These are phyloP conservation scores for Drosophila eugracilis DNA, from an alignment of 1,140 invertebrate genomes.

Conservation along the genomic window DNA sequence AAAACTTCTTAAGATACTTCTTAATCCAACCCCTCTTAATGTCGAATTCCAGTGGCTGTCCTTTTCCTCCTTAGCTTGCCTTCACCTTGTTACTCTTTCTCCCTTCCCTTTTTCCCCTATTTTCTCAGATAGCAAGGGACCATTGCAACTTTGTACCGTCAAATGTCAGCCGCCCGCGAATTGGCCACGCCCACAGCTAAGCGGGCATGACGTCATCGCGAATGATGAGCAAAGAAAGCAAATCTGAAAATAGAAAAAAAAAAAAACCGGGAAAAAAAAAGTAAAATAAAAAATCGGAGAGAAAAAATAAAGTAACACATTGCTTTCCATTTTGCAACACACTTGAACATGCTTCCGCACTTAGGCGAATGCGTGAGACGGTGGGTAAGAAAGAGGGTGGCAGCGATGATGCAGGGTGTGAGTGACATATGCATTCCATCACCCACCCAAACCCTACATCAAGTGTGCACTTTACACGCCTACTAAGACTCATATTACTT, in stretches of 20 bases:
- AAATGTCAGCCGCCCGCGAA: conserved; percentile 57
- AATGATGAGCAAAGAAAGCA: conserved; percentile 19
- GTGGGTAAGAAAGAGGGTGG: conserved; percentile 3
- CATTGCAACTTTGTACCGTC: conserved; percentile 57
- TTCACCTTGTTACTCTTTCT: conserved; percentile 11
- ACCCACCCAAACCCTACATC: conserved; percentile 20
- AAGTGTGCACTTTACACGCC: conserved; percentile 77
- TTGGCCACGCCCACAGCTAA: conserved; percentile 39
- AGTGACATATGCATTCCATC: conserved; percentile 56
- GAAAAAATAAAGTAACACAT: conserved; percentile 59
- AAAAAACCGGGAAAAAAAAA: no score
- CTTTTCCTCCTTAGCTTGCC: conserved; percentile 17
- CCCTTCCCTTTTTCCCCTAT: background rate
- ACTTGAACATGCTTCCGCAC: conserved; percentile 82
- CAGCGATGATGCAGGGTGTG: conserved; percentile 21
- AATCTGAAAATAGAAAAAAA: no score
- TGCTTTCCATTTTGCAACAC: conserved; percentile 79
- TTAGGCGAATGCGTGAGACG: conserved; percentile 67
- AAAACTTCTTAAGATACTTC: no score
- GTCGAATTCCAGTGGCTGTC: conserved; percentile 40
- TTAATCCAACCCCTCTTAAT: conserved; percentile 7
- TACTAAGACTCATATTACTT: conserved; percentile 77
- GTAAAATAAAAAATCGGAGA: conserved; percentile 35
- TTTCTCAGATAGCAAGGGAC: conserved; percentile 18
- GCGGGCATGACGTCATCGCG: conserved; percentile 55